These are phyloP conservation scores for Danio rerio DNA, from an alignment of 2,113 vertebrate species.

Conservation along the genomic window DNA sequence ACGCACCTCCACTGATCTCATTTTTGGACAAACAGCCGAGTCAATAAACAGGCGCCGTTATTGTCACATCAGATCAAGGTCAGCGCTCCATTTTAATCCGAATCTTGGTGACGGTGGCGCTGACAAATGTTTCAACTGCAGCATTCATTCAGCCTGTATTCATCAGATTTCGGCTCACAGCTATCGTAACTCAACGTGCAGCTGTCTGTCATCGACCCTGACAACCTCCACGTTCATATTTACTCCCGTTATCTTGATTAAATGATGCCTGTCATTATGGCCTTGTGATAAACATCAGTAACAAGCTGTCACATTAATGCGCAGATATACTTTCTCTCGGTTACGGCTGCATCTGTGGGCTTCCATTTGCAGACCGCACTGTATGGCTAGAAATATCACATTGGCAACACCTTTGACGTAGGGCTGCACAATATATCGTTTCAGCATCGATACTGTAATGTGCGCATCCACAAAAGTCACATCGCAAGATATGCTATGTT, in stretches of 20 bases:
- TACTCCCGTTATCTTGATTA: slow-evolving; percentile 51
- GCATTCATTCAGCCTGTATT: slow-evolving; percentile 17
- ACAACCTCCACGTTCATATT: slow-evolving; percentile 52
- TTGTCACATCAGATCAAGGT: slow-evolving; percentile 56
- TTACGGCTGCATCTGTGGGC: not conserved
- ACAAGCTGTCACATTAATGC: slow-evolving; percentile 20
- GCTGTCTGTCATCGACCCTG: slow-evolving; percentile 37
- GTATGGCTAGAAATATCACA: too few species aligned
- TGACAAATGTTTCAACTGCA: slow-evolving; percentile 36
- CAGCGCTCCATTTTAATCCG: slow-evolving; percentile 40
- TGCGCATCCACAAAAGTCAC: too few species aligned
- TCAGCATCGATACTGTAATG: too few species aligned
- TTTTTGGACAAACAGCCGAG: slow-evolving; percentile 28
- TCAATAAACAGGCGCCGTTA: slow-evolving; percentile 36
- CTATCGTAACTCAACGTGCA: not conserved
- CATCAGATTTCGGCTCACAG: slow-evolving; percentile 30
- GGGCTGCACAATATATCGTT: too few species aligned
- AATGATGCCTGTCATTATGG: slow-evolving; percentile 41
- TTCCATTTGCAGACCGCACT: not conserved
- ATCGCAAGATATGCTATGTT: too few species aligned
- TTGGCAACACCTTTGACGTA: too few species aligned
- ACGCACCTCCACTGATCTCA: slow-evolving; percentile 36
- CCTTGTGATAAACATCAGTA: slow-evolving; percentile 53
- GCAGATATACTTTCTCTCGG: not conserved
- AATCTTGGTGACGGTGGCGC: slow-evolving; percentile 14